Base-by-base conservation (phyloP, 2,888 invertebrate genomes). In the Keiferia lycopersicella region DNA sequence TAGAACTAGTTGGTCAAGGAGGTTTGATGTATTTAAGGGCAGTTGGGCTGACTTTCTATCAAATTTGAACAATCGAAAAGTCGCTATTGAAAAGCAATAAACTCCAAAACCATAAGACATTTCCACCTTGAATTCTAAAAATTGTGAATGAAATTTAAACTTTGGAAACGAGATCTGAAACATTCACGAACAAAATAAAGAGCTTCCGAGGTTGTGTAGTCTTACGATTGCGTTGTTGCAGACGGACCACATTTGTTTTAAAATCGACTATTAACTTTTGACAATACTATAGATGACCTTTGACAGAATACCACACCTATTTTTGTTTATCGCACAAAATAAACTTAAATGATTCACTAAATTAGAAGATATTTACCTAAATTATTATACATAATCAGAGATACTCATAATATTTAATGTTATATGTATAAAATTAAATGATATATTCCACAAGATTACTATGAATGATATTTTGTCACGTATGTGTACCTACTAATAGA, bases 171-270 rank as follows among this genome's bases (percentile, higher is more conserved):
- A 53, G 51, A 38, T 58, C 45, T 26, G 48, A 61, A 16, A 12
- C 48, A 59, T 41, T 34, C 14, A 18, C 12, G 38, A 62, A 41
- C 62, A 50, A 48, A 16, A 26, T 26, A 72, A 78, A 72, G 88
- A 90, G 89, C 89, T 88, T 89, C 84, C 80, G 80, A 81, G 88
- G 88, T 87, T 88, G 89, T 89, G 88, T 86, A 83, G 83, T 77
- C 75, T 79, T 51, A 77, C 76, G 73, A 75, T 81, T 80, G 74
- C 77, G 79, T 80, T 79, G 79, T 80, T 79, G 75, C 77, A 77
- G 70, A 50, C 39, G 59, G 62, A 61, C 58, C 63, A 58, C 63
- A 14, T 48, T 30, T 62, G n/a, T 39, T 62, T 57, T 74, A 73
- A 73, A 69, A 69, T 76, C 81, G 77, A 85, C 82, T 77, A 80